phyloP scores from a whole-genome alignment of 2,888 invertebrate genomes.

The Eueremaeus valkanovi region DNA sequence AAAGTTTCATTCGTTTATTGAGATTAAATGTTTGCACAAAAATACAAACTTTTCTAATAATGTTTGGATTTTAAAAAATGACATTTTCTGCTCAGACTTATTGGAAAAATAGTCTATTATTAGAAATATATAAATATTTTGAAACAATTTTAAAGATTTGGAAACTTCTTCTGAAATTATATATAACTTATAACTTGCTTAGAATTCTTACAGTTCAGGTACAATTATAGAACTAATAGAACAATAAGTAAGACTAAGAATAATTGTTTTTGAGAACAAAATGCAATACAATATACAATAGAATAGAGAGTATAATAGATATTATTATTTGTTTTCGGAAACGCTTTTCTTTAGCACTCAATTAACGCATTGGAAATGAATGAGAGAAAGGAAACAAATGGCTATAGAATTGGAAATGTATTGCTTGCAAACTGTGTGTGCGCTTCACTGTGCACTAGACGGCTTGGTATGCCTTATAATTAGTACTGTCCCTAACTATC shows the following conservation, averaged over 20 bases:
- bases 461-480: slow-evolving; percentile 13
- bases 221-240: too few relatives aligned
- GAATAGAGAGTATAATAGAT: background rate
- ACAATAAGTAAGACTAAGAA: too few relatives aligned
- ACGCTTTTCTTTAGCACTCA: slow-evolving; percentile 28
- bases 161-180: too few relatives aligned
- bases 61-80: too few relatives aligned
- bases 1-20: background rate
- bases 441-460: background rate
- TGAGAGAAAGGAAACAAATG: slow-evolving; percentile 13
- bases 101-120: too few relatives aligned
- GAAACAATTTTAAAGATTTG: too few relatives aligned
- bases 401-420: slow-evolving; percentile 2
- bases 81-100: too few relatives aligned
- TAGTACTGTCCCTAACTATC: slow-evolving; percentile 22
- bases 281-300: too few relatives aligned
- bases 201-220: too few relatives aligned
- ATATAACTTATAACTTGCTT: too few relatives aligned
- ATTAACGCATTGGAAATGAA: slow-evolving; percentile 30
- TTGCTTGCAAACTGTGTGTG: background rate
- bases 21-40: background rate
- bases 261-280: slow-evolving; percentile 9
- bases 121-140: too few relatives aligned
- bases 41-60: too few relatives aligned
- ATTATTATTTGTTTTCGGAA: background rate